A percentile compares a stretch with the other conserved stretches of the same genome.
Evolutionary conservation across 2,797 vertebrate genomes (phyloP).

Genomic region (Scleropages formosus): DNA sequence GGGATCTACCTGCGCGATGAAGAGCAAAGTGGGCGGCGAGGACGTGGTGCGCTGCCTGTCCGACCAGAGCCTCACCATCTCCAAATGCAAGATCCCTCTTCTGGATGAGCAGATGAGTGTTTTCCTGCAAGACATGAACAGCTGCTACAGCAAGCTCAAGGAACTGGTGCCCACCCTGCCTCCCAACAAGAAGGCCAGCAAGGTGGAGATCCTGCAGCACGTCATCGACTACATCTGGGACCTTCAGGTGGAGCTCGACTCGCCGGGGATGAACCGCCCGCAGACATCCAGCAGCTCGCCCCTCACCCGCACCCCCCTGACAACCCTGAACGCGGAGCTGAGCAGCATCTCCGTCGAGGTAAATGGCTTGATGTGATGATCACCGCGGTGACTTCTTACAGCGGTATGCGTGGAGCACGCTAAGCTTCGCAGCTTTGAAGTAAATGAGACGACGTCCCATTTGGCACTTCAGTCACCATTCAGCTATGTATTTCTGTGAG

Average conservation of each 20-base stretch:
- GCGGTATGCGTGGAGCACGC: too few species aligned
- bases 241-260: constrained; percentile 86
- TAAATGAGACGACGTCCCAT: not conserved
- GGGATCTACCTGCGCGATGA: constrained; percentile 76
- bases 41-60: constrained; percentile 77
- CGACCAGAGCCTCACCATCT: constrained; percentile 74
- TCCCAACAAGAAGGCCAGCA: constrained; percentile 83
- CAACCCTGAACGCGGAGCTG: constrained; percentile 79
- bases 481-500: too few species aligned
- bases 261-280: constrained; percentile 70
- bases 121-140: constrained; percentile 81
- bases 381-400: too few species aligned
- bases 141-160: constrained; percentile 92
- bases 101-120: constrained; percentile 76
- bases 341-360: constrained; percentile 81
- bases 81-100: constrained; percentile 78
- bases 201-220: constrained; percentile 92
- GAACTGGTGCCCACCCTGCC: constrained; percentile 90
- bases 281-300: constrained; percentile 51
- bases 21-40: constrained; percentile 73
- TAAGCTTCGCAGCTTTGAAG: constrained; percentile 51
- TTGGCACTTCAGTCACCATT: not conserved
- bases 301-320: constrained; percentile 69
- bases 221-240: constrained; percentile 98
- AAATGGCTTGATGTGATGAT: constrained; percentile 43